These are phyloP conservation scores for Trematomus bernacchii DNA, from an alignment of 2,797 vertebrate genomes.

Conservation along the genomic window DNA sequence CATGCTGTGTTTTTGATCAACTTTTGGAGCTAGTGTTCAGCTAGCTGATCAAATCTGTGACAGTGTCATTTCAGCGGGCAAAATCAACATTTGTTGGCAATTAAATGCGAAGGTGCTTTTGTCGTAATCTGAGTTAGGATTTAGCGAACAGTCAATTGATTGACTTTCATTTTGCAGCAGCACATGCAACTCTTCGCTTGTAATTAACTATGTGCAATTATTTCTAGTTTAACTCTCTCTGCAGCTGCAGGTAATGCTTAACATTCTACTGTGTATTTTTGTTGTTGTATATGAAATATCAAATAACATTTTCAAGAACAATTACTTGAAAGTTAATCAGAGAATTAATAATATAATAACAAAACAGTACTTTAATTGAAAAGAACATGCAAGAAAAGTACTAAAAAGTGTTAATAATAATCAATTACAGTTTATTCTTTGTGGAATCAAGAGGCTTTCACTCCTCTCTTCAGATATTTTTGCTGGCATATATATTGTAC, in stretches of 20 bases:
- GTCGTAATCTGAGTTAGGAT: not conserved
- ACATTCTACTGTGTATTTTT: constrained; percentile 39
- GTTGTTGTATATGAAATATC: constrained; percentile 20
- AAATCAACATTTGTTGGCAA: not conserved
- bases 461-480: constrained; percentile 7
- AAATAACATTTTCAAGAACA: constrained; percentile 14
- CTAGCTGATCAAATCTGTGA: not conserved
- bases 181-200: constrained; percentile 39
- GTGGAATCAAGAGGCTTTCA: constrained; percentile 1
- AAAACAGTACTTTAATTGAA: constrained; percentile 6
- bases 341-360: constrained; percentile 30
- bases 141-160: not conserved
- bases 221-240: constrained; percentile 46
- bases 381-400: constrained; percentile 17
- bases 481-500: constrained; percentile 34
- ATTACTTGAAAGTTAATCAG: constrained; percentile 48
- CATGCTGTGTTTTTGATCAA: not conserved
- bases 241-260: constrained; percentile 34
- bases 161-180: constrained; percentile 19
- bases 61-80: not conserved
- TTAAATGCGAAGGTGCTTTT: not conserved
- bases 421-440: constrained; percentile 18
- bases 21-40: not conserved
- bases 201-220: constrained; percentile 68
- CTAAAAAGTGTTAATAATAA: constrained; percentile 22